A percentile compares a stretch with the other conserved stretches of the same genome.
Conservation (phyloP, 2,113 vertebrate genomes). For the Anolis sagrei region DNA sequence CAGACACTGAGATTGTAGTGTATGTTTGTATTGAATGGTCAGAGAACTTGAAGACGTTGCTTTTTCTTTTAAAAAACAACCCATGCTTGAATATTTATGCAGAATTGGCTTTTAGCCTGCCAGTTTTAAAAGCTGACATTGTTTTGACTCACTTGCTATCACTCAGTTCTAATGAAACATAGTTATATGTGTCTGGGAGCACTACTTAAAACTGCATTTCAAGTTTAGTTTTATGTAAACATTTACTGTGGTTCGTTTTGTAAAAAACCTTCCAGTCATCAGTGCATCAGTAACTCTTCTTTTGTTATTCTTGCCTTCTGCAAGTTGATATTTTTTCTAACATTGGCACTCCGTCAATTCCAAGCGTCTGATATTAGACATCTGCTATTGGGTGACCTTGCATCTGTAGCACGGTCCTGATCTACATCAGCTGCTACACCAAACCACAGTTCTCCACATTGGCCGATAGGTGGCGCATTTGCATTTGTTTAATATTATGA, state of each 20-base stretch:
- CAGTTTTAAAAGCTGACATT: neutral
- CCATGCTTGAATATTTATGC: neutral
- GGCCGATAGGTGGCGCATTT: slow-evolving; percentile 72
- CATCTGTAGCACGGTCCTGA: neutral
- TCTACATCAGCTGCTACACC: neutral
- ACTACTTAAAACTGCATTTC: neutral
- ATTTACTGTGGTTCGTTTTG: neutral
- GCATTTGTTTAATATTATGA: slow-evolving; percentile 49
- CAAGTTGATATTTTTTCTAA: fast-evolving
- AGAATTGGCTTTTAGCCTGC: neutral
- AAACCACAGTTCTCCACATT: slow-evolving; percentile 46
- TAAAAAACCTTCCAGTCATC: neutral
- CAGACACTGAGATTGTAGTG: no score
- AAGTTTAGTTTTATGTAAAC: neutral
- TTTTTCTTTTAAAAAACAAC: neutral
- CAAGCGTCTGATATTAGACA: neutral
- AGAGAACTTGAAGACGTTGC: neutral
- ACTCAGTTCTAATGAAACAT: neutral
- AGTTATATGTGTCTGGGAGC: neutral
- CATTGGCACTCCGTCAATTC: neutral
- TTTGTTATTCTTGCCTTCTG: fast-evolving
- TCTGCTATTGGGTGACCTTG: slow-evolving; percentile 8
- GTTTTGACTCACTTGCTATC: neutral
- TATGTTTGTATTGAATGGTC: neutral
- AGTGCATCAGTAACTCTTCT: neutral